phyloP scores from a whole-genome alignment of 2,888 invertebrate genomes.

The Aproaerema taeniolella region DNA sequence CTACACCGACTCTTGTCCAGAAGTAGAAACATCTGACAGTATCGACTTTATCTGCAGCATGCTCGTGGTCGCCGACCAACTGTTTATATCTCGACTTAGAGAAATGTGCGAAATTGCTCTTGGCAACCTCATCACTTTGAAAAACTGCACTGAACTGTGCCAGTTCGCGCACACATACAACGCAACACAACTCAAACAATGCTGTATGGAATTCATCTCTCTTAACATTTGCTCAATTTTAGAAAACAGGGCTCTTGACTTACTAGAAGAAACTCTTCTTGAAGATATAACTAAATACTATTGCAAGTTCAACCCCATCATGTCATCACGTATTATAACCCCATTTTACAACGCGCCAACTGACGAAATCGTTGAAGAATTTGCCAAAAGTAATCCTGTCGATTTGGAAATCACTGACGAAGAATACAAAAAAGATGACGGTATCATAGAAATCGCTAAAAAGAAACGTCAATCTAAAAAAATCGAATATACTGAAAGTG shows the following conservation, averaged over 20 bases:
- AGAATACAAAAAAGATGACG: constrained; percentile 67
- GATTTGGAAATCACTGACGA: constrained; percentile 68
- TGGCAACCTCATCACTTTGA: constrained; percentile 81
- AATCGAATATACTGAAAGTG: constrained; percentile 66
- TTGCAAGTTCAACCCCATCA: constrained; percentile 74
- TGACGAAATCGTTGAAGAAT: constrained; percentile 74
- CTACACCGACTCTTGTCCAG: constrained; percentile 82
- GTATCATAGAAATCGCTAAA: constrained; percentile 41
- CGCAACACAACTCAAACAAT: constrained; percentile 82
- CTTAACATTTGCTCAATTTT: constrained; percentile 85
- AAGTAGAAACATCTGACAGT: constrained; percentile 78
- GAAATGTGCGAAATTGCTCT: constrained; percentile 84
- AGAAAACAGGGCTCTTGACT: constrained; percentile 81
- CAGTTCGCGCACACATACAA: constrained; percentile 87
- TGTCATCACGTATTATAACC: constrained; percentile 82
- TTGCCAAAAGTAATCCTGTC: constrained; percentile 54
- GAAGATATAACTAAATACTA: constrained; percentile 83
- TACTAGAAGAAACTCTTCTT: constrained; percentile 78
- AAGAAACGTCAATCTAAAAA: constrained; percentile 62
- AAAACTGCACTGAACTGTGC: constrained; percentile 86
- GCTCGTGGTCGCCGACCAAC: constrained; percentile 87
- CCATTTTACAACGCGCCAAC: constrained; percentile 80
- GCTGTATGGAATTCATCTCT: constrained; percentile 87
- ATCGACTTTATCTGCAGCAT: constrained; percentile 85
- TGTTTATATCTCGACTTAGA: constrained; percentile 83